Evolutionary conservation across 53 echinoderm and acorn worm species (phyloP), one percentile per base, ranked within the genome.

Genomic region (Hippasteria phrygiana): DNA sequence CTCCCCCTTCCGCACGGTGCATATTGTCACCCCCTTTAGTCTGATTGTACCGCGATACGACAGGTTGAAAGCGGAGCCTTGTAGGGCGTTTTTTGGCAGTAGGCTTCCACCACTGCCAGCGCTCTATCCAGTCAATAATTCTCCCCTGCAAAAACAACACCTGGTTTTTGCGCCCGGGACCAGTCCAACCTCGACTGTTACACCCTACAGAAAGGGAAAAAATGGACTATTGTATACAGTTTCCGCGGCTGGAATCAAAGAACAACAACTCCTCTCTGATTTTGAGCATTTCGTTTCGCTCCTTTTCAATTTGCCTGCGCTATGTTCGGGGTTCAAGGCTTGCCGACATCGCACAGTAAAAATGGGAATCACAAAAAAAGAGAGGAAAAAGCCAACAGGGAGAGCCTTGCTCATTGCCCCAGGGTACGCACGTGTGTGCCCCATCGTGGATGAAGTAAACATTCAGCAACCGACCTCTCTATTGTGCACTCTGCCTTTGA

Each of bases 201-300:
- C 78, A 78, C 78, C 59, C 78, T 54, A 78, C 78, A 54, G 37
- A n/a, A 26, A 9, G 13, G 67, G 7, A 78, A 55, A 55, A 77
- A 77, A 62, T 18, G 38, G 55, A 22, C 55, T 78, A 55, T 55
- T 78, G 55, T 78, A 62, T 55, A 78, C 37, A 41, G 55, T 78
- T 78, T 78, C 78, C 78, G 78, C 78, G 78, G 78, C 78, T 78
- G 62, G 56, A 78, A 78, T 78, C 78, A 78, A 78, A 78, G 78
- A 78, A 78, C 78, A 78, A 78, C 78, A 78, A 78, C 78, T 38
- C 38, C 27, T 56, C 78, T 20, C 55, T 20, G 39, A 38, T 55
- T 78, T 56, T n/a, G 55, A 36, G 35, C 59, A 36, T 78, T 62
- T 78, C 53, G 36, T 78, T 37, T 26, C 37, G 56, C 34, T 54